phyloP scores from a whole-genome alignment of 1,140 invertebrate species.

The Nomia melanderi region DNA sequence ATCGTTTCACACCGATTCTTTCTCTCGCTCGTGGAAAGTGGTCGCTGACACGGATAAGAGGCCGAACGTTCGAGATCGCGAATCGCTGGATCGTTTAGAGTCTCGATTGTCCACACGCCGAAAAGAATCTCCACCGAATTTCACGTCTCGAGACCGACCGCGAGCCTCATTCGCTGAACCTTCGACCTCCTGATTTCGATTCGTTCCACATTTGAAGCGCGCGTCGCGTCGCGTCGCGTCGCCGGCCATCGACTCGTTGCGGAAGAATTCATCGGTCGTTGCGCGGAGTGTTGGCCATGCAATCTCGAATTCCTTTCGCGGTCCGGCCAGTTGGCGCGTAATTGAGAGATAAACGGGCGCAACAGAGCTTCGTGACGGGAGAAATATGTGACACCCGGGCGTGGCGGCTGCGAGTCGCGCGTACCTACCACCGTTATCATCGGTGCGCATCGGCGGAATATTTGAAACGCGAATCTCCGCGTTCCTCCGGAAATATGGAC shows the following conservation, averaged over 20 bases:
- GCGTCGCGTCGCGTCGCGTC: no score
- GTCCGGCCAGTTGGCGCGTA: constrained; percentile 6
- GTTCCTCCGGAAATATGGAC: not conserved
- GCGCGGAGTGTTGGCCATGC: not conserved
- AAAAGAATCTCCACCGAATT: no score
- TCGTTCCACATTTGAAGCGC: no score
- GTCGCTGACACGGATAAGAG: no score
- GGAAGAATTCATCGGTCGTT: not conserved
- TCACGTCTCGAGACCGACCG: no score
- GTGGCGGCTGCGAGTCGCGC: not conserved
- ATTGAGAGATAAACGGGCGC: constrained; percentile 19
- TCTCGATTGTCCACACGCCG: no score
- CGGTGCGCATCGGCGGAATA: not conserved
- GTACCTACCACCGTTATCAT: not conserved
- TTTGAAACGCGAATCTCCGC: constrained; percentile 10
- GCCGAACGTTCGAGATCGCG: no score
- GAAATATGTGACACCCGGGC: constrained; percentile 1
- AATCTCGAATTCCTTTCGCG: constrained; percentile 7
- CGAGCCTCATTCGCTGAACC: no score
- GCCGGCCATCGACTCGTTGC: not conserved
- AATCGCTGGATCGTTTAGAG: no score
- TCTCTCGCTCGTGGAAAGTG: no score
- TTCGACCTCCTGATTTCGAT: no score
- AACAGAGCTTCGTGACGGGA: constrained; percentile 5
- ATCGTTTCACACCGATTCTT: no score